Evolutionary conservation across 2,888 invertebrate species (phyloP).

Genomic region (Chydorus sphaericus): DNA sequence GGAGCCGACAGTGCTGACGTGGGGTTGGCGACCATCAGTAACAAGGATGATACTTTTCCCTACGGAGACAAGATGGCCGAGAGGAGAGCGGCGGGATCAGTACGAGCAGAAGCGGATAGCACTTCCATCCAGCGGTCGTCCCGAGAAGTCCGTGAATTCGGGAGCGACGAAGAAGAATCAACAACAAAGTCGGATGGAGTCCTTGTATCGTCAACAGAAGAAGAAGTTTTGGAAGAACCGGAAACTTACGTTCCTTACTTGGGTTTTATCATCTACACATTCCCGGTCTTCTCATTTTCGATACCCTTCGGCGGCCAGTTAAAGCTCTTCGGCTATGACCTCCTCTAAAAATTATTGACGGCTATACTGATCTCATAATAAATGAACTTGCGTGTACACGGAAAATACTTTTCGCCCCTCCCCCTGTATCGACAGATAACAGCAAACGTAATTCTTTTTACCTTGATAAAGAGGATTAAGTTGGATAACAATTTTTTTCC

Average conservation of each 20-base stretch:
- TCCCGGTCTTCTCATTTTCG: slow-evolving; percentile 13
- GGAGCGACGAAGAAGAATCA: no score
- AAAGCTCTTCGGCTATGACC: slow-evolving; percentile 13
- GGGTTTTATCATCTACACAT: slow-evolving; percentile 13
- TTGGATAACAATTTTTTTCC: no score
- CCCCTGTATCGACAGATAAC: no score
- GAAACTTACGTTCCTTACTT: slow-evolving; percentile 11
- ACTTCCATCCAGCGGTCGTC: not conserved
- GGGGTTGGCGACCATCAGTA: not conserved
- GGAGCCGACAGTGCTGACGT: not conserved
- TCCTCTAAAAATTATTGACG: not conserved
- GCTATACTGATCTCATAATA: no score
- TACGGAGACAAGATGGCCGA: not conserved
- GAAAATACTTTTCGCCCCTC: no score
- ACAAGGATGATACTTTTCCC: not conserved
- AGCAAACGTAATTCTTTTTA: no score
- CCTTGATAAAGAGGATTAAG: no score
- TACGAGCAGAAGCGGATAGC: no score
- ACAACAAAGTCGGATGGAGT: no score
- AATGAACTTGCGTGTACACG: no score
- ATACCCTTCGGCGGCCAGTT: slow-evolving; percentile 14
- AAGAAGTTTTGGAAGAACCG: no score
- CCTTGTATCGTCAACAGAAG: no score
- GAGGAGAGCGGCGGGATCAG: not conserved
- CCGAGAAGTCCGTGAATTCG: not conserved